phyloP scores from a whole-genome alignment of 2,113 vertebrate genomes.

The Menidia beryllina region DNA sequence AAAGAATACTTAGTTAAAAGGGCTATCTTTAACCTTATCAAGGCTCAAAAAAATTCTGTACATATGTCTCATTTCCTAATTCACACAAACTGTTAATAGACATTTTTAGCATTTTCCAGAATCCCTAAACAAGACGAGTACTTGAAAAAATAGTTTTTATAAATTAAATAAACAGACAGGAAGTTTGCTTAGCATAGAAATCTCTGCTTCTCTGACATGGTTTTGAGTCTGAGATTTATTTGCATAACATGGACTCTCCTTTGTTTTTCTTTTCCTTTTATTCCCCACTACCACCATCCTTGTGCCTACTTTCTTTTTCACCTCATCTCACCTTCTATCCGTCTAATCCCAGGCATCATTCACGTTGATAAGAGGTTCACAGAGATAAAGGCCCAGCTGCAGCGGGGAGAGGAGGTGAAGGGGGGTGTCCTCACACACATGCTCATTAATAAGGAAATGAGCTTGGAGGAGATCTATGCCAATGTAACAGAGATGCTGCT shows the following conservation, averaged over 20 bases:
- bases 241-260: constrained; percentile 48
- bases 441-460: constrained; percentile 87
- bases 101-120: background rate
- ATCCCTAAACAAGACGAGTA: background rate
- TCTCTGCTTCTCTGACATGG: constrained; percentile 26
- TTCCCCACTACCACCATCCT: background rate
- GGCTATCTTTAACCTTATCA: background rate
- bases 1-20: background rate
- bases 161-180: constrained; percentile 34
- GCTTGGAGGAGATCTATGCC: constrained; percentile 92
- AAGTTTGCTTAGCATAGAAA: constrained; percentile 60
- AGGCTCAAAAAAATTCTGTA: background rate
- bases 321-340: constrained; percentile 26
- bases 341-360: constrained; percentile 84
- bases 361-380: constrained; percentile 87
- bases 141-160: too few relatives aligned
- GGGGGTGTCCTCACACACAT: constrained; percentile 90
- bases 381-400: constrained; percentile 83
- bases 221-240: constrained; percentile 42
- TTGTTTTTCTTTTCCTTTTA: constrained; percentile 4
- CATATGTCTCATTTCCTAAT: background rate
- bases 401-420: constrained; percentile 81
- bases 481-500: constrained; percentile 94
- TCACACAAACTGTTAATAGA: background rate
- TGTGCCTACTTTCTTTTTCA: background rate